Evolutionary conservation across 2,888 invertebrate species (phyloP).

Genomic region (Catocala fraxini): DNA sequence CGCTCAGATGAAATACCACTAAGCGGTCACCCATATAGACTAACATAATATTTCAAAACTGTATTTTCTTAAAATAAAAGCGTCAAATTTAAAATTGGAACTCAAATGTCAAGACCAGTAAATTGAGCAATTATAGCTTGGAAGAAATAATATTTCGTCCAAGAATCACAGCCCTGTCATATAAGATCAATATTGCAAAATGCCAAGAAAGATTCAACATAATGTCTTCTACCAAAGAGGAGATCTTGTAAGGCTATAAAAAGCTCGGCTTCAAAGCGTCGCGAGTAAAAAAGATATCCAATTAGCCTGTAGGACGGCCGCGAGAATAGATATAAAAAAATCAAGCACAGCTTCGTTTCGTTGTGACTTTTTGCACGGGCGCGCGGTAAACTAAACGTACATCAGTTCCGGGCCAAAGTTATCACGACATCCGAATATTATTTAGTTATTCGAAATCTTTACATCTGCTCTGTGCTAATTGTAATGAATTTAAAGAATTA

Average conservation of each 20-base stretch:
- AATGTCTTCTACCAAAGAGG: slow-evolving; percentile 15
- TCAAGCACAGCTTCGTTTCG: slow-evolving; percentile 29
- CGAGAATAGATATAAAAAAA: slow-evolving; percentile 54
- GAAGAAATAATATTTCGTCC: no score
- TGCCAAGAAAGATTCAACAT: slow-evolving; percentile 14
- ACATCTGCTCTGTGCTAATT: no score
- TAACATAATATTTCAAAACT: no score
- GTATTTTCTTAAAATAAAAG: no score
- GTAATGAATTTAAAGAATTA: no score
- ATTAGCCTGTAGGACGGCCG: slow-evolving; percentile 50
- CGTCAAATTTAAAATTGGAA: no score
- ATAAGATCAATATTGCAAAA: slow-evolving; percentile 19
- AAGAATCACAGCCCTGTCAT: not conserved
- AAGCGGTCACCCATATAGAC: no score
- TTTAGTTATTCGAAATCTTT: no score
- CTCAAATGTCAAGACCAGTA: no score
- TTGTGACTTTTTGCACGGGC: slow-evolving; percentile 17
- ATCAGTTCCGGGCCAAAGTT: slow-evolving; percentile 1
- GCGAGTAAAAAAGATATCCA: slow-evolving; percentile 54
- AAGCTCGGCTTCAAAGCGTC: slow-evolving; percentile 35
- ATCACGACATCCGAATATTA: not conserved
- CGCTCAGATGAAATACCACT: no score
- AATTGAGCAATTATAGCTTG: no score
- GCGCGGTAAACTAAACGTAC: not conserved
- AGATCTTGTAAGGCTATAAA: slow-evolving; percentile 39